Base-by-base conservation (phyloP, 1,140 invertebrate species). In the Zophobas atratus region DNA sequence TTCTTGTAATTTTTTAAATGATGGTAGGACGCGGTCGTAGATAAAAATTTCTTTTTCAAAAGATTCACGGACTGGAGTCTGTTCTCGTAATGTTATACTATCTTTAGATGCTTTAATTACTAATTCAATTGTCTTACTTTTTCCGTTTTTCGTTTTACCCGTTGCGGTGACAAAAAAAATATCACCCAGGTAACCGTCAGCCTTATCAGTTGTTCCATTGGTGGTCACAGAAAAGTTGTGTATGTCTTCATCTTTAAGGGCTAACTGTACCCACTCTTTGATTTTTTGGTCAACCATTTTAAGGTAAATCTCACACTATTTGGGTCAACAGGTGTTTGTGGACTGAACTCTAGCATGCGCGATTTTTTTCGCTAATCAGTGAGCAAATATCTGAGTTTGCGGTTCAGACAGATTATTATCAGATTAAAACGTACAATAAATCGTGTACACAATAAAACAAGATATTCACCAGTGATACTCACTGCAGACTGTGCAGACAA, bases 81-180 rank as follows among this genome's bases (percentile, higher is more conserved):
- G 41, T 2, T 70, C n/a, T 46, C 67, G n/a, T 4, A 72, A 2
- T 35, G 6, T 4, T 5, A 2, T 43, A 51, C 51, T 72, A 0
- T 73, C 72, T 6, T 33, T 75, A 3, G 82, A 78, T n/a, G 71
- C 51, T 71, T 82, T 82, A 43, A 81, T 43, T 1, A 80, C 78
- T 1, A 81, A 46, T 57, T 72, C 35, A 1, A 36, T 8, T 38
- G 20, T 51, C 38, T 72, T 1, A 35, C 1, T 36, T n/a, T 39
- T 72, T 6, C 55, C 71, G 6, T 38, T 75, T 41, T 73, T 70
- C 6, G 34, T 70, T 53, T 48, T 72, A 2, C 46, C 35, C 4
- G 34, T 36, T 35, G 51, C 6, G 1, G 46, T 51, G n/a, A 72
- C 1, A 35, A 72, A 72, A 51, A 51, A 8, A 33, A 72, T 36